Evolutionary conservation across 1,140 invertebrate species (phyloP).

Genomic region (Ceratina australensis): DNA sequence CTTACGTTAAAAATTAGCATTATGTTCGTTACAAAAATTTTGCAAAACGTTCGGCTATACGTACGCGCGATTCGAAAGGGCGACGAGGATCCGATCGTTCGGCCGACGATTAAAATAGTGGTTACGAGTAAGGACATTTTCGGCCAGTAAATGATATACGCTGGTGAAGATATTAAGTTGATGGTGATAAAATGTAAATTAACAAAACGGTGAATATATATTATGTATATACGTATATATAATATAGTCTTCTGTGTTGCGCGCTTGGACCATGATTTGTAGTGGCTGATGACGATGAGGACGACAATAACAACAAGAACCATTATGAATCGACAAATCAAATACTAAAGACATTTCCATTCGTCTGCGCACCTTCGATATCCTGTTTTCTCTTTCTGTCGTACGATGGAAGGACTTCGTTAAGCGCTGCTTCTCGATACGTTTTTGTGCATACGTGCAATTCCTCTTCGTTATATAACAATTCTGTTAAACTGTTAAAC

Average conservation of each 20-base stretch:
- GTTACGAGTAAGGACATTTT: constrained; percentile 25
- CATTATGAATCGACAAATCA: constrained; percentile 13
- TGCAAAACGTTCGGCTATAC: constrained; percentile 11
- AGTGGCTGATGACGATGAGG: constrained; percentile 26
- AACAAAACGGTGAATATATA: constrained; percentile 36
- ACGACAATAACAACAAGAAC: constrained; percentile 32
- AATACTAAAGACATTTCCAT: background rate
- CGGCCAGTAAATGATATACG: constrained; percentile 48
- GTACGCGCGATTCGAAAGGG: background rate
- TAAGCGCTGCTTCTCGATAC: background rate
- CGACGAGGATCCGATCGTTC: constrained; percentile 42
- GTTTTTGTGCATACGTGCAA: background rate
- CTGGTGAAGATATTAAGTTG: constrained; percentile 26
- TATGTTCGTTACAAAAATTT: constrained; percentile 15
- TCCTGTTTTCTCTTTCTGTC: background rate
- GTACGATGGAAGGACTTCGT: background rate
- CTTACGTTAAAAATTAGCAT: constrained; percentile 8
- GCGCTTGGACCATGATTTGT: constrained; percentile 56
- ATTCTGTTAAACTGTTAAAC: background rate
- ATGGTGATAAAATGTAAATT: constrained; percentile 39
- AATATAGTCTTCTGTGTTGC: constrained; percentile 53
- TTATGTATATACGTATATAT: constrained; percentile 22
- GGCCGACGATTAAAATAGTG: constrained; percentile 15
- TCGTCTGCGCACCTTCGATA: background rate
- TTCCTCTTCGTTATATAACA: background rate